phyloP scores from a whole-genome alignment of 2,113 vertebrate genomes.

The Naja naja region DNA sequence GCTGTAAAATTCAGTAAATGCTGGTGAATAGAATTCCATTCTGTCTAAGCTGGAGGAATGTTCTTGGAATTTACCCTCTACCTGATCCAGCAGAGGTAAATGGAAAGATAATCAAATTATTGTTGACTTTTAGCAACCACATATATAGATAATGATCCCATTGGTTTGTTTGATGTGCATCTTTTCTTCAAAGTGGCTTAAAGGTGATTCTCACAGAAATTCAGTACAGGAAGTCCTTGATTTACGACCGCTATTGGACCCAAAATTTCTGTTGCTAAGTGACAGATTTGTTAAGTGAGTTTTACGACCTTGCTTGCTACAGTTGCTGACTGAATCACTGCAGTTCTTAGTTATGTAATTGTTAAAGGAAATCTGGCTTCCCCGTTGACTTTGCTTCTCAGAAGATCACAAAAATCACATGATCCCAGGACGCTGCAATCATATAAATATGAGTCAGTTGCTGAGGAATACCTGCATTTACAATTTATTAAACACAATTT shows the following conservation, averaged over 20 bases:
- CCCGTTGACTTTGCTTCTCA: neutral
- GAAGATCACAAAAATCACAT: neutral
- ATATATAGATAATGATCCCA: neutral
- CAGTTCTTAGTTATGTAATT: neutral
- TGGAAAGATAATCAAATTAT: neutral
- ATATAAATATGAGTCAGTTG: neutral
- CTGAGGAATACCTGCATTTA: neutral
- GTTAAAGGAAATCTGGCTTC: neutral
- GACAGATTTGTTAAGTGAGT: neutral
- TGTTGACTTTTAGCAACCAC: neutral
- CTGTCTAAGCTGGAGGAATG: neutral
- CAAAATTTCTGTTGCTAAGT: neutral
- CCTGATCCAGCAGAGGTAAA: neutral
- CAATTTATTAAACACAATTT: neutral
- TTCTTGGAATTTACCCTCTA: neutral
- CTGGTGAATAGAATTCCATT: neutral
- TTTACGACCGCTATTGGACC: neutral
- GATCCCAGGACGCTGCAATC: neutral
- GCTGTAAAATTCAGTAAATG: neutral
- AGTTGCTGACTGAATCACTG: neutral
- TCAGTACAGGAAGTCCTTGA: neutral
- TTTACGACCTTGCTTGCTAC: neutral
- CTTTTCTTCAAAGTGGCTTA: neutral
- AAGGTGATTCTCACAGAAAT: neutral
- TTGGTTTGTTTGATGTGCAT: neutral